Conservation (phyloP, 2,113 vertebrate species). For the Raja brachyura region DNA sequence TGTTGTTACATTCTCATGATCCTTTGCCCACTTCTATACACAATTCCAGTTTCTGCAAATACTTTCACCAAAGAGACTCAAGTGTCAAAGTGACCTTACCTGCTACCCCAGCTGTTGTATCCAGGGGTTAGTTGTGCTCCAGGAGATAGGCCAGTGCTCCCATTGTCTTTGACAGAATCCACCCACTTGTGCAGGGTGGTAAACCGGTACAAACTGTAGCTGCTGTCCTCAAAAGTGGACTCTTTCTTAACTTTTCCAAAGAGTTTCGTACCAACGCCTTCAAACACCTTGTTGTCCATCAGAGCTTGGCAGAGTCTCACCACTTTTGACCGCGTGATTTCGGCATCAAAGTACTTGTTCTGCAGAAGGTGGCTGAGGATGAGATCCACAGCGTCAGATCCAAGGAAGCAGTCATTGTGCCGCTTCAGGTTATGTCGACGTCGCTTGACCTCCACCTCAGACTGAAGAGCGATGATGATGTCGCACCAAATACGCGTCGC, state of each 20-base stretch:
- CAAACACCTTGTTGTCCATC: slow-evolving; percentile 91
- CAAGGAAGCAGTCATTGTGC: slow-evolving; percentile 85
- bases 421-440: slow-evolving; percentile 83
- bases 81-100: slow-evolving; percentile 46
- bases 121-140: slow-evolving; percentile 50
- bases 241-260: slow-evolving; percentile 84
- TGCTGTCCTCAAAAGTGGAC: slow-evolving; percentile 80
- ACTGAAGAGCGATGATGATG: slow-evolving; percentile 81
- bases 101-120: slow-evolving; percentile 45
- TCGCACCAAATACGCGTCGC: slow-evolving; percentile 89
- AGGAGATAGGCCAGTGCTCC: slow-evolving; percentile 46
- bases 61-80: background rate
- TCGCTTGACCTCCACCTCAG: slow-evolving; percentile 81
- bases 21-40: no score
- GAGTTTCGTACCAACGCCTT: slow-evolving; percentile 74
- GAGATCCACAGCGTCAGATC: slow-evolving; percentile 86
- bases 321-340: slow-evolving; percentile 84
- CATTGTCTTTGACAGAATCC: slow-evolving; percentile 54
- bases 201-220: slow-evolving; percentile 86
- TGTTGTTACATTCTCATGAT: no score
- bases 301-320: slow-evolving; percentile 86
- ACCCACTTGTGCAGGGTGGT: slow-evolving; percentile 52
- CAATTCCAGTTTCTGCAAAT: no score
- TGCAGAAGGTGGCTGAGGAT: slow-evolving; percentile 81
- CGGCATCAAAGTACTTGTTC: slow-evolving; percentile 79